Evolutionary conservation across 2,113 vertebrate species (phyloP).

Genomic region (Propithecus coquereli): DNA sequence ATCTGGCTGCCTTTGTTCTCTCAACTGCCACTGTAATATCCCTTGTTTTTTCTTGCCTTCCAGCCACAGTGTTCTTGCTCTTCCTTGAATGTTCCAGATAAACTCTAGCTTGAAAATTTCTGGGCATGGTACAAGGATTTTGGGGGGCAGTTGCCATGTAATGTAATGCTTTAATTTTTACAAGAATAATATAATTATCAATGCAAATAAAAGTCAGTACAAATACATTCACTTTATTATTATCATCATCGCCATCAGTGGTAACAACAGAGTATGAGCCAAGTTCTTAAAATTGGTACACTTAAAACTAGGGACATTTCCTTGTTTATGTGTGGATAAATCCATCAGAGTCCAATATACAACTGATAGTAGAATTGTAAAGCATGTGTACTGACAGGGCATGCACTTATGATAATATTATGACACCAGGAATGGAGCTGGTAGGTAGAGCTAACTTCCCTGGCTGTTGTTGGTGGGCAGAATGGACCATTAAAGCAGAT

Average conservation of each 20-base stretch:
- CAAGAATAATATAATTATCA: not conserved
- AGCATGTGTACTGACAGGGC: too few relatives aligned
- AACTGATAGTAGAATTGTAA: not conserved
- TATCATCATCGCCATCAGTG: not conserved
- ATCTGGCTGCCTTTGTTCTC: not conserved
- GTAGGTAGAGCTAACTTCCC: not conserved
- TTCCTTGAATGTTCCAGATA: not conserved
- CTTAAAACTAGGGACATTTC: not conserved
- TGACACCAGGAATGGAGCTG: not conserved
- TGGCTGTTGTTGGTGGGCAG: not conserved
- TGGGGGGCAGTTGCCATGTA: not conserved
- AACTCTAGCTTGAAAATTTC: slow-evolving; percentile 1
- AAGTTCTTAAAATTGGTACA: not conserved
- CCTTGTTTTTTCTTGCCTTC: not conserved
- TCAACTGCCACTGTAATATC: not conserved
- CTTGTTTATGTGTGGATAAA: not conserved
- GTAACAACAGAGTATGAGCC: not conserved
- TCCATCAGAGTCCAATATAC: not conserved
- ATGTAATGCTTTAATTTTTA: not conserved
- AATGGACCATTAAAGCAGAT: not conserved
- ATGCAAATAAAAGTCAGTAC: not conserved
- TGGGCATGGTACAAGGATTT: not conserved
- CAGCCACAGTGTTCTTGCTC: not conserved
- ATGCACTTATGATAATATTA: not conserved
- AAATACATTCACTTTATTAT: not conserved